These are phyloP conservation scores for Sebastes aleutianus DNA, from an alignment of 2,797 vertebrate species.

Conservation along the genomic window DNA sequence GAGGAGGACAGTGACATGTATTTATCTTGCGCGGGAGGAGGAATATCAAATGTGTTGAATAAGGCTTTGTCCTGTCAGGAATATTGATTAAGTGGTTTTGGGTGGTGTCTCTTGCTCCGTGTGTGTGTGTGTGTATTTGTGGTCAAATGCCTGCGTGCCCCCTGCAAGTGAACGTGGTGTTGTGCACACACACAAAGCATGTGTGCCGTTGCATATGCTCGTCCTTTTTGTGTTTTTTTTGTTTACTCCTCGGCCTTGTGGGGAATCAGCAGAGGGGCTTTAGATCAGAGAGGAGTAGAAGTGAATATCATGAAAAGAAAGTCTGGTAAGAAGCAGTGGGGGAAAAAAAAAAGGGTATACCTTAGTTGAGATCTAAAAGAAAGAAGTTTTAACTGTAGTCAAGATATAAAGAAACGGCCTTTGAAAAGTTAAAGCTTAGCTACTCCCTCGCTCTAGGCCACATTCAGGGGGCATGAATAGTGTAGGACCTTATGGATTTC, in stretches of 20 bases:
- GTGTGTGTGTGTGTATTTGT: conserved; percentile 32
- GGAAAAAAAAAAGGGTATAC: conserved; percentile 8
- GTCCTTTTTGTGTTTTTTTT: conserved; percentile 22
- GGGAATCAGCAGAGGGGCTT: conserved; percentile 49
- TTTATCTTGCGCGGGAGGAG: conserved; percentile 71
- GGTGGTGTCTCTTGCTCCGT: conserved; percentile 41
- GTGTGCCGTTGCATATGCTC: conserved; percentile 22
- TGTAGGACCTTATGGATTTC: conserved; percentile 65
- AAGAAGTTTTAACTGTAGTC: conserved; percentile 23
- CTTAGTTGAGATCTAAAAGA: conserved; percentile 41
- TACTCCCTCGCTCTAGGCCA: conserved; percentile 39
- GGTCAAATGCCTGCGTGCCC: conserved; percentile 18
- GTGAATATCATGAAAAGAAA: conserved; percentile 42
- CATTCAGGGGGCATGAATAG: conserved; percentile 62
- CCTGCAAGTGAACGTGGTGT: background rate
- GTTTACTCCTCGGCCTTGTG: conserved; percentile 34
- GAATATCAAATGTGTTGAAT: conserved; percentile 77
- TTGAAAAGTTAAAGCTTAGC: conserved; percentile 57
- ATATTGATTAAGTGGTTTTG: conserved; percentile 76
- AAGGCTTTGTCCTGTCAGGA: conserved; percentile 74
- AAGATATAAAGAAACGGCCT: conserved; percentile 32
- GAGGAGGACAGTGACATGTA: conserved; percentile 66
- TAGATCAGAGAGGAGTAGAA: conserved; percentile 46
- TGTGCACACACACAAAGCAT: background rate
- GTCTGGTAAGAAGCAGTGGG: conserved; percentile 4